Evolutionary conservation across 2,888 invertebrate species (phyloP).

Genomic region (Netelia melanura): DNA sequence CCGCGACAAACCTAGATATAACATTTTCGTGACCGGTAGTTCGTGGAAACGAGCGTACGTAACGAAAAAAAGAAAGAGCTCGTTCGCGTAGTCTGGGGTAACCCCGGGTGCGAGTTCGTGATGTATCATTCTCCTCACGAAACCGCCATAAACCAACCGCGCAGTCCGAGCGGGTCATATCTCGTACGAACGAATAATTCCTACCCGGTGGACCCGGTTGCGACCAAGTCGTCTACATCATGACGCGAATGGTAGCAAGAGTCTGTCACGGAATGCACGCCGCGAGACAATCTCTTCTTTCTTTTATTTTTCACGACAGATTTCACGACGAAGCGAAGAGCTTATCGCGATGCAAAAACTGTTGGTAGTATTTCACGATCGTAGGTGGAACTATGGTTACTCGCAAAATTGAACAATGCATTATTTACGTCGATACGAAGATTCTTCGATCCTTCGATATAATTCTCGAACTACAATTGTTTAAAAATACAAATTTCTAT

Average conservation of each 20-base stretch:
- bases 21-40: slow-evolving; percentile 41
- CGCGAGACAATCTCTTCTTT: slow-evolving; percentile 12
- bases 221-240: slow-evolving; percentile 61
- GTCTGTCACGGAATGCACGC: slow-evolving; percentile 45
- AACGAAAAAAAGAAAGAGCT: background rate
- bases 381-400: no score
- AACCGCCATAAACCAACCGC: slow-evolving; percentile 73
- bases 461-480: no score
- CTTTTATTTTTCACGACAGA: slow-evolving; percentile 16
- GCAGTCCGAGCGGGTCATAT: slow-evolving; percentile 54
- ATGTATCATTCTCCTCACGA: slow-evolving; percentile 73
- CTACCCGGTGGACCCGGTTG: slow-evolving; percentile 57
- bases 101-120: slow-evolving; percentile 59
- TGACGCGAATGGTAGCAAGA: slow-evolving; percentile 46
- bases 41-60: slow-evolving; percentile 31
- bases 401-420: no score
- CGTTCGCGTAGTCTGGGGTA: slow-evolving; percentile 29
- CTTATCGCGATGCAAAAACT: background rate
- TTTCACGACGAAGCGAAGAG: background rate
- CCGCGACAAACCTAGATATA: slow-evolving; percentile 28
- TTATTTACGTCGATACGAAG: no score
- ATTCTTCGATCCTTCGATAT: no score
- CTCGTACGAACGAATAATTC: slow-evolving; percentile 65
- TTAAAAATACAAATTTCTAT: no score
- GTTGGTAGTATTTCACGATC: no score